These are phyloP conservation scores for Acipenser oxyrinchus DNA, from an alignment of 2,797 vertebrate species.

Conservation along the genomic window DNA sequence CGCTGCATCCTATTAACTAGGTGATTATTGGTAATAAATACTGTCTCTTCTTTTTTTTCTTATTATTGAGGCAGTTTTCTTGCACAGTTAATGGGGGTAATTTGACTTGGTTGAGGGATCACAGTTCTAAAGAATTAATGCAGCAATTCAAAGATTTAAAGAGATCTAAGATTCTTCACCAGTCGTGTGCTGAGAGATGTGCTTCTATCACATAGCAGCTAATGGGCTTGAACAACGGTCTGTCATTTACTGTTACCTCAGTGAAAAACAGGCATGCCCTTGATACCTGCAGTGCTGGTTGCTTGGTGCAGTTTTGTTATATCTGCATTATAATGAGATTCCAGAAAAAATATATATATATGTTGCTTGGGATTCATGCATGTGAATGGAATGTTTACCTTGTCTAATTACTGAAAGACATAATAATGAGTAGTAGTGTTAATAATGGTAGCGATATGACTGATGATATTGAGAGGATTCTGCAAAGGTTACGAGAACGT, in stretches of 20 bases:
- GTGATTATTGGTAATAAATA: conserved; percentile 99
- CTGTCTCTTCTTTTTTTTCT: conserved; percentile 63
- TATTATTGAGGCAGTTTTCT: conserved; percentile 98
- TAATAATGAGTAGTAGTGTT: too few relatives aligned
- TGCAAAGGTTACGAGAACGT: too few relatives aligned
- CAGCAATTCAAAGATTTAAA: conserved; percentile 96
- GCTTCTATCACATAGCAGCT: conserved; percentile 94
- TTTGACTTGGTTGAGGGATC: conserved; percentile 99
- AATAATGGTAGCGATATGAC: too few relatives aligned
- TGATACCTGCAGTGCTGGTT: conserved; percentile 87
- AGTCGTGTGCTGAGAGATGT: conserved; percentile 94
- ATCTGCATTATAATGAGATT: too few relatives aligned
- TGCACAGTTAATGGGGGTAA: conserved; percentile 98
- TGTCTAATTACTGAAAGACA: too few relatives aligned
- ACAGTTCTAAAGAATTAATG: conserved; percentile 98
- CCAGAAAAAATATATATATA: too few relatives aligned
- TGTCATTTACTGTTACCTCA: conserved; percentile 77
- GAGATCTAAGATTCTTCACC: conserved; percentile 99
- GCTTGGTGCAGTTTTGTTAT: conserved; percentile 62
- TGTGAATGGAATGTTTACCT: too few relatives aligned
- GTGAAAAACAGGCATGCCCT: conserved; percentile 90
- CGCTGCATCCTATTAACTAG: conserved; percentile 65
- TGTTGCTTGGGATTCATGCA: too few relatives aligned
- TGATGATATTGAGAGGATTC: too few relatives aligned
- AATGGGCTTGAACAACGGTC: conserved; percentile 99